A percentile compares a stretch with the other conserved stretches of the same genome.
Conservation (phyloP, 1,140 invertebrate species). For the Camponotus pennsylvanicus region DNA sequence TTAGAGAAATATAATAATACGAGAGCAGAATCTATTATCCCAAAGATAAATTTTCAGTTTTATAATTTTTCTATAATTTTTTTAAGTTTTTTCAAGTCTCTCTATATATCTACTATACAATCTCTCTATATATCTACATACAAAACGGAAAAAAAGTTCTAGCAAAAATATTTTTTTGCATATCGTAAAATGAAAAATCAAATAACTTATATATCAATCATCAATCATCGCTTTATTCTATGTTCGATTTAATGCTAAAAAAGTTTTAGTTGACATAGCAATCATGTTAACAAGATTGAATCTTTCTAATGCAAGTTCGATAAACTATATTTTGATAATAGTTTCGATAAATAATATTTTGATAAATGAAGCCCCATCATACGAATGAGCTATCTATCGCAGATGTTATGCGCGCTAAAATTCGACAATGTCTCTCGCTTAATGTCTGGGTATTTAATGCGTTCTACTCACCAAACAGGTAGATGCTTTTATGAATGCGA, state of each 20-base stretch:
- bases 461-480: conserved; percentile 59
- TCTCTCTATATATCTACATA: not conserved
- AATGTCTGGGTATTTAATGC: conserved; percentile 49
- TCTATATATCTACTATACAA: not conserved
- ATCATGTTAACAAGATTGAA: not conserved
- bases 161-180: not conserved
- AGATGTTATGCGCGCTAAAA: not conserved
- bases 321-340: not conserved
- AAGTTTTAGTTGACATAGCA: not conserved
- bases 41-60: not conserved
- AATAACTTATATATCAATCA: conserved; percentile 9
- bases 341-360: not conserved
- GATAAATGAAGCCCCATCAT: not conserved
- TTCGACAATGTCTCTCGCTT: conserved; percentile 4
- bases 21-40: not conserved
- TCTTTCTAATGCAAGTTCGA: not conserved
- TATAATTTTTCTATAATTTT: not conserved
- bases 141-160: not conserved
- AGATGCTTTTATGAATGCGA: conserved; percentile 76
- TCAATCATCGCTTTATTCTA: not conserved
- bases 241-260: not conserved
- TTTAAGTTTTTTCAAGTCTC: not conserved
- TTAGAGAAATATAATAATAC: not conserved
- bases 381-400: not conserved
- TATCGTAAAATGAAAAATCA: not conserved